A percentile compares a stretch with the other conserved stretches of the same genome.
Conservation (phyloP, 2,888 invertebrate genomes). For the Euplagia quadripunctaria region DNA sequence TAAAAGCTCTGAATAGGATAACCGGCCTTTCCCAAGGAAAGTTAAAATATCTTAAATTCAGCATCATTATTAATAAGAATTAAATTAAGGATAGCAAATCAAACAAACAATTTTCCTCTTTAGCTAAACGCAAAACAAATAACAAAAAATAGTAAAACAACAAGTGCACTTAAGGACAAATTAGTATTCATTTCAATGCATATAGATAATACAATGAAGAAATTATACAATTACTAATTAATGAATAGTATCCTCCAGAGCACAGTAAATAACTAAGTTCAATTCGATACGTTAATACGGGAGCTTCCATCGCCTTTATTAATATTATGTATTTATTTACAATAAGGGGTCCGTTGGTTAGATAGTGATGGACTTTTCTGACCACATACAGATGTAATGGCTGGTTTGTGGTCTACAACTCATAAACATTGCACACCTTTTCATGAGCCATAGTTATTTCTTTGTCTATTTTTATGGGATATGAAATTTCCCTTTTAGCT, state of each 20-base stretch:
- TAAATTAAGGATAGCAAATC: too few relatives aligned
- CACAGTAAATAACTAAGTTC: neutral
- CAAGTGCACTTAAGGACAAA: too few relatives aligned
- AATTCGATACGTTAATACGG: neutral
- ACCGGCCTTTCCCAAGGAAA: too few relatives aligned
- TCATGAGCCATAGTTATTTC: slow-evolving; percentile 63
- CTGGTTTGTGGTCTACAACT: slow-evolving; percentile 59
- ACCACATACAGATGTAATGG: slow-evolving; percentile 68
- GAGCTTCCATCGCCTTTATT: neutral
- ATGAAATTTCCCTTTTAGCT: slow-evolving; percentile 66
- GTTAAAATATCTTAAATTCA: too few relatives aligned
- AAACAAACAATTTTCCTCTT: too few relatives aligned
- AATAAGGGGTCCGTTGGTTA: neutral
- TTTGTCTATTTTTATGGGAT: slow-evolving; percentile 74
- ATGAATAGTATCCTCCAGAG: too few relatives aligned
- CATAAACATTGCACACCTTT: slow-evolving; percentile 73
- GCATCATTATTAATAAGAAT: too few relatives aligned
- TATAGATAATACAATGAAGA: too few relatives aligned
- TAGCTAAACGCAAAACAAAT: too few relatives aligned
- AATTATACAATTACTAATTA: too few relatives aligned
- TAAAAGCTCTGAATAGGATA: neutral
- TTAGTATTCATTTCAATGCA: too few relatives aligned
- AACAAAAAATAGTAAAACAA: too few relatives aligned
- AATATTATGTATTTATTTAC: neutral
- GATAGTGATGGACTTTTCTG: slow-evolving; percentile 55